These are phyloP conservation scores for Mormyrus iriodes DNA, from an alignment of 2,113 vertebrate species.

Conservation along the genomic window DNA sequence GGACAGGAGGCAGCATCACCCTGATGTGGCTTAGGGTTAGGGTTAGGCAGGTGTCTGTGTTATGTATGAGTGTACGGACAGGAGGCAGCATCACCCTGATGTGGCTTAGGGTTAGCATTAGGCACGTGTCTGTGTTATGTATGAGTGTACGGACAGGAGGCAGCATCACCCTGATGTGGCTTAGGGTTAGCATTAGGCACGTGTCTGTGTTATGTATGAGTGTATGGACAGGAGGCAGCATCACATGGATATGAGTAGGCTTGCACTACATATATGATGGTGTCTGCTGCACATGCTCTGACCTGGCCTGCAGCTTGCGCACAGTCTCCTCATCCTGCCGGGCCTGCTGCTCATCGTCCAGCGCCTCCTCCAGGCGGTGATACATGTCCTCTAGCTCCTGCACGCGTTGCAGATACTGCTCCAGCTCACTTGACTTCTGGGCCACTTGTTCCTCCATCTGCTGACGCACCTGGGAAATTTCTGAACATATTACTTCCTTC, in stretches of 20 bases:
- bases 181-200: not conserved
- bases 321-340: slow-evolving; percentile 87
- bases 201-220: not conserved
- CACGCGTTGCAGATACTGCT: slow-evolving; percentile 87
- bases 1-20: too few species aligned
- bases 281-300: not conserved
- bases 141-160: not conserved
- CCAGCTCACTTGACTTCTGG: slow-evolving; percentile 87
- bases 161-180: not conserved
- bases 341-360: slow-evolving; percentile 84
- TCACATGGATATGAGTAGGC: not conserved
- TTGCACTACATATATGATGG: not conserved
- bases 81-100: too few species aligned
- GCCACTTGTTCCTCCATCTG: slow-evolving; percentile 94
- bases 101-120: not conserved
- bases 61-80: not conserved
- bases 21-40: not conserved
- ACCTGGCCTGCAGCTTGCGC: slow-evolving; percentile 86
- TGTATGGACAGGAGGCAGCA: not conserved
- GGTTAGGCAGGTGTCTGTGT: not conserved
- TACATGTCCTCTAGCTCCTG: slow-evolving; percentile 90
- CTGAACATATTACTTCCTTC: not conserved
- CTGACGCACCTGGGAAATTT: slow-evolving; percentile 71
- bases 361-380: slow-evolving; percentile 76
- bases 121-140: not conserved